Base-by-base conservation (phyloP, 2,113 vertebrate genomes). In the Cisticola juncidis region DNA sequence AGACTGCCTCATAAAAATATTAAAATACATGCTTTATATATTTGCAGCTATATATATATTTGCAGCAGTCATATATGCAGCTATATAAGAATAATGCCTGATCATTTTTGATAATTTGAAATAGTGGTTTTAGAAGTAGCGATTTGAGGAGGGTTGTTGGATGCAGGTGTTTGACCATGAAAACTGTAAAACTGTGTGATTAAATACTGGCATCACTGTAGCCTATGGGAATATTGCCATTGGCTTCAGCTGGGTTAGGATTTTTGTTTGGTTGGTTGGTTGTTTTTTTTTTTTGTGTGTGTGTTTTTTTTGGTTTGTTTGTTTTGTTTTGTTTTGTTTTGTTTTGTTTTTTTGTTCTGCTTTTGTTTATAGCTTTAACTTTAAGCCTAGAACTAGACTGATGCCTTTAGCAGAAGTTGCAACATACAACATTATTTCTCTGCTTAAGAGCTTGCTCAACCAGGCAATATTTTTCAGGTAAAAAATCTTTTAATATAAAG, bases 401-500 rank as follows among this genome's bases (percentile, higher is more conserved):
- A 94, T 40, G 61, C 60, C 88, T 74, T 86, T 85, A 88, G 40
- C 45, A 69, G 47, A 90, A 79, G 33, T 26, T 81, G 51, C 70
- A 91, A 78, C 15, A 53, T 48, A 51, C 29, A 81, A 62, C 16
- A 38, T 62, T 31, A 48, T 44, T 69, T 31, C n/a, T 76, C 42
- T 81, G 31, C 50, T 40, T n/a, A 57, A 33, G 8, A 53, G 16
- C 58, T 62, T 81, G 23, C 19, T 85, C 21, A 76, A 61, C 40
- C 60, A 35, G 12, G 21, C 58, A 80, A 33, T 64, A 80, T 53
- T 76, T 72, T 92, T 61, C 53, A 71, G 84, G 31, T 51, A 48
- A 92, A 84, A 96, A 95, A 95, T 84, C 45, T 85, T 92, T 92
- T 74, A 71, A 97, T 53, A 88, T 6, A 83, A 90, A 71, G 14